These are phyloP conservation scores for Ganaspis sp. DNA, from an alignment of 1,140 invertebrate genomes.

Conservation along the genomic window DNA sequence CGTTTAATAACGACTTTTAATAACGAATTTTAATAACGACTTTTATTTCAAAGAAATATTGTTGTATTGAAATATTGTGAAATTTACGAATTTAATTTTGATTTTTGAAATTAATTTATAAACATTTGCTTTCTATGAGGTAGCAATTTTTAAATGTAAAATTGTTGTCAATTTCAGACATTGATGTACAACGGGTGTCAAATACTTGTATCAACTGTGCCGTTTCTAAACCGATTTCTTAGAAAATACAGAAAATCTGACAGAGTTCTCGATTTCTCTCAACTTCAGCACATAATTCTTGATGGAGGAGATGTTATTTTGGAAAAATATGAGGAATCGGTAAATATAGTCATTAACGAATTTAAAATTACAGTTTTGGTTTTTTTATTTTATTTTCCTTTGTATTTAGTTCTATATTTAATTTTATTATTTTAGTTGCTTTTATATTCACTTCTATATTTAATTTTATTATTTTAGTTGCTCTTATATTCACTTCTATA, in stretches of 20 bases:
- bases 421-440: too few relatives aligned
- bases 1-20: too few relatives aligned
- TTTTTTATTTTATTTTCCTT: conserved; percentile 13
- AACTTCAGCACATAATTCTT: conserved; percentile 64
- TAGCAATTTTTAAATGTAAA: not conserved
- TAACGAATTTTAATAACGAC: conserved; percentile 14
- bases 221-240: conserved; percentile 63
- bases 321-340: conserved; percentile 64
- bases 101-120: not conserved
- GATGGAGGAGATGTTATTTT: conserved; percentile 70
- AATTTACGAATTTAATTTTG: too few relatives aligned
- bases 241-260: conserved; percentile 48
- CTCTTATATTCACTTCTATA: conserved; percentile 32
- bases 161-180: conserved; percentile 49
- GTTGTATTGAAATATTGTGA: too few relatives aligned
- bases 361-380: conserved; percentile 12
- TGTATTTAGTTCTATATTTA: conserved; percentile 13
- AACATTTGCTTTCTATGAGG: too few relatives aligned
- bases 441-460: conserved; percentile 31
- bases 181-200: conserved; percentile 71
- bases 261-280: conserved; percentile 57
- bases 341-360: conserved; percentile 44
- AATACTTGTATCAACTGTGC: conserved; percentile 70
- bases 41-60: too few relatives aligned
- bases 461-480: conserved; percentile 32